A percentile compares a stretch with the other conserved stretches of the same genome.
Evolutionary conservation across 2,888 invertebrate species (phyloP).

Genomic region (Harpagoxenus sublaevis): DNA sequence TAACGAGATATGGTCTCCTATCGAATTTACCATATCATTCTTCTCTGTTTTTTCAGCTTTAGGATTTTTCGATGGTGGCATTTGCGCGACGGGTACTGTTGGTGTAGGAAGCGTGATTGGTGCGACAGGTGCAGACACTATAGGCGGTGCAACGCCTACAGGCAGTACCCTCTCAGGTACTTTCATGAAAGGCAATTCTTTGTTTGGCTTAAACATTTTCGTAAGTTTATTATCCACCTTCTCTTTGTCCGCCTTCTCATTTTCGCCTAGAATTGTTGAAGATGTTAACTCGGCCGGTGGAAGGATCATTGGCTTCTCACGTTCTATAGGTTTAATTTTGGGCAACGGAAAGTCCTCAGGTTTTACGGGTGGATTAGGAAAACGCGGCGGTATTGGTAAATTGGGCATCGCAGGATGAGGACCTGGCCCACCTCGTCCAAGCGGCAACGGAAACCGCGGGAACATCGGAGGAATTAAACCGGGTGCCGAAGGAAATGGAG

Average conservation of each 20-base stretch:
- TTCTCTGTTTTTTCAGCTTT: slow-evolving; percentile 80
- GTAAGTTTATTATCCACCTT: slow-evolving; percentile 79
- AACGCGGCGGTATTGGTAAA: slow-evolving; percentile 88
- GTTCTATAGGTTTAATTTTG: slow-evolving; percentile 87
- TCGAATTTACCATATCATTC: slow-evolving; percentile 76
- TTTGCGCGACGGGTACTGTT: slow-evolving; percentile 62
- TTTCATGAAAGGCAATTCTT: slow-evolving; percentile 66
- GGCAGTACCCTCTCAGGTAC: slow-evolving; percentile 63
- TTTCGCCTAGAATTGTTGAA: slow-evolving; percentile 63
- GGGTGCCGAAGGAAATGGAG: slow-evolving; percentile 86
- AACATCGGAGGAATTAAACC: slow-evolving; percentile 89
- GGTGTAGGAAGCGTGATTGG: slow-evolving; percentile 70
- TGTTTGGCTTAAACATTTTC: slow-evolving; percentile 78
- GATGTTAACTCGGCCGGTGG: slow-evolving; percentile 87
- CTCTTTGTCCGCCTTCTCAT: slow-evolving; percentile 85
- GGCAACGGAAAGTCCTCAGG: slow-evolving; percentile 85
- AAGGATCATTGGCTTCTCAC: slow-evolving; percentile 87
- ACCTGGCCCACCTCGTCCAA: slow-evolving; percentile 87
- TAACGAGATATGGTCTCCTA: slow-evolving; percentile 21
- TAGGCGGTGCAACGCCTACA: slow-evolving; percentile 66
- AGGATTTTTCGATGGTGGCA: slow-evolving; percentile 69
- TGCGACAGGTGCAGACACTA: slow-evolving; percentile 68
- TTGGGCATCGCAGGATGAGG: slow-evolving; percentile 89
- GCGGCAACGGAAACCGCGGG: slow-evolving; percentile 85
- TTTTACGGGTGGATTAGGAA: slow-evolving; percentile 88